Base-by-base conservation (phyloP, 2,888 invertebrate species). In the Eupithecia vulgata region DNA sequence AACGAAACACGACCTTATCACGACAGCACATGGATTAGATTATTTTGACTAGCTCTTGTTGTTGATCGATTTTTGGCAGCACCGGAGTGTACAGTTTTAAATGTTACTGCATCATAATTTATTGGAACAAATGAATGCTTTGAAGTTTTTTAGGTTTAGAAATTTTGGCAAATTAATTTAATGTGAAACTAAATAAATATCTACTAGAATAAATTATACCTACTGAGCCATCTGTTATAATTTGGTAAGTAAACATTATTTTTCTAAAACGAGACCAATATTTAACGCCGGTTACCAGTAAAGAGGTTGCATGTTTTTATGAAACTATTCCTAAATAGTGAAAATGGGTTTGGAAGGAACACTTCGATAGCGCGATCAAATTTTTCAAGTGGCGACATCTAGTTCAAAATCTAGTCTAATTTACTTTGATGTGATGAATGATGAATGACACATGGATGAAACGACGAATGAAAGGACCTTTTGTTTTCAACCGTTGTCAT, bases 1-100 rank as follows among this genome's bases (percentile, higher is more conserved):
- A 72, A 72, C 68, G 67, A 72, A 57, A 37, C 65, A 34, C 57
- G 37, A 66, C 67, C 64, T 72, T 71, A 70, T 57, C 7, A 12
- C 68, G 25, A 62, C 37, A 5, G 4, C 0, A 35, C 64, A 73
- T 13, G n/a, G 68, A 34, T 59, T 13, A 70, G 30, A 37, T 70
- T 64, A 7, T 40, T 4, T 62, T 67, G 42, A 13, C 35, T 17
- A 8, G 25, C 7, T 64, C n/a, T 35, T 62, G n/a, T 35, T n/a
- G 35, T 64, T 34, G 6, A 62, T 37, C 35, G 62, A 64, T 64
- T 64, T 64, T 64, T 64, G 62, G 62, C 62, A 64, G 37, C 37
- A 4, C 8, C 35, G n/a, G 37, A n/a, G 5, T 37, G 15, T 17
- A 12, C n/a, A 21, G 25, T 57, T 57, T 25, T 57, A 57, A 57